phyloP scores from a whole-genome alignment of 2,797 vertebrate species.

The Atherinosoma microstoma region DNA sequence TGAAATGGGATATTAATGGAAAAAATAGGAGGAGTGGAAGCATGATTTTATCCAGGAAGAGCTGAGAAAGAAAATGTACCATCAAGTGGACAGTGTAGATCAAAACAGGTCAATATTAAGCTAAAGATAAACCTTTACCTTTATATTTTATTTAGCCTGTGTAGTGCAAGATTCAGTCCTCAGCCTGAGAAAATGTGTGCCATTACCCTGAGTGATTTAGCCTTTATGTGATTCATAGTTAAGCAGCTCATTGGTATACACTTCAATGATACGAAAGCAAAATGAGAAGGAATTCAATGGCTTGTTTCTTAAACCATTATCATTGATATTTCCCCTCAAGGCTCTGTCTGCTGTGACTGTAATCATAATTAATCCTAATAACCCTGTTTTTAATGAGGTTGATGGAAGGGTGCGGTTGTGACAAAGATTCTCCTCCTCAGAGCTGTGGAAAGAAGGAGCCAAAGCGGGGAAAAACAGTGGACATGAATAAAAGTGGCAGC shows the following conservation, averaged over 20 bases:
- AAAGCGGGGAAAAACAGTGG: slow-evolving; percentile 55
- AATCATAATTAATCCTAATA: slow-evolving; percentile 79
- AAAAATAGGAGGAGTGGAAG: slow-evolving; percentile 31
- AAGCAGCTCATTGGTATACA: slow-evolving; percentile 51
- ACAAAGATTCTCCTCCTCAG: slow-evolving; percentile 67
- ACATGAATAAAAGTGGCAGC: slow-evolving; percentile 80
- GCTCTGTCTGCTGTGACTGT: slow-evolving; percentile 62
- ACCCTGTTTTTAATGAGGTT: slow-evolving; percentile 65
- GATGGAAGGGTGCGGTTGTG: slow-evolving; percentile 42
- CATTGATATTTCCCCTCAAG: slow-evolving; percentile 49
- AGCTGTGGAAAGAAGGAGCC: slow-evolving; percentile 46
- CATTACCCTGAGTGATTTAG: slow-evolving; percentile 20
- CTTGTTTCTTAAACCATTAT: slow-evolving; percentile 63
- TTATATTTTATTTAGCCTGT: slow-evolving; percentile 6
- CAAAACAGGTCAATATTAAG: slow-evolving; percentile 16
- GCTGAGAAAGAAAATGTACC: slow-evolving; percentile 25
- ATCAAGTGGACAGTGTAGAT: slow-evolving; percentile 31
- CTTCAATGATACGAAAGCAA: slow-evolving; percentile 50
- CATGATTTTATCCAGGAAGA: slow-evolving; percentile 25
- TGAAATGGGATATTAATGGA: slow-evolving; percentile 44
- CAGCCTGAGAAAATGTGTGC: slow-evolving; percentile 13
- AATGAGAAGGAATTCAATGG: slow-evolving; percentile 47
- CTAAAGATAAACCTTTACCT: slow-evolving; percentile 14
- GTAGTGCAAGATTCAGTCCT: slow-evolving; percentile 8
- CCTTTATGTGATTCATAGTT: slow-evolving; percentile 40